These are phyloP conservation scores for Troides aeacus DNA, from an alignment of 2,888 invertebrate species.

Conservation along the genomic window DNA sequence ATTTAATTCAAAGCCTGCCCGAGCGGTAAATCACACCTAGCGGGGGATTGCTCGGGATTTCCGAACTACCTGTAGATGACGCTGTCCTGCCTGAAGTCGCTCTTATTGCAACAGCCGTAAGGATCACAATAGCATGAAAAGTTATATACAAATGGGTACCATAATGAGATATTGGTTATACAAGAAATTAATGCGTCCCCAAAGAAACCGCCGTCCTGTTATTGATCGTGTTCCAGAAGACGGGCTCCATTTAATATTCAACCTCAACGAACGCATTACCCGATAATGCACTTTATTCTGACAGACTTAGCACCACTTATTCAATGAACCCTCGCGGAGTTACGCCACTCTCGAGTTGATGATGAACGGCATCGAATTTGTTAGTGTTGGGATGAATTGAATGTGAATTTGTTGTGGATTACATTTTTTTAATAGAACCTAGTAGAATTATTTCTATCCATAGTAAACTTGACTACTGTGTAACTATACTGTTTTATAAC, in stretches of 20 bases:
- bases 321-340: neutral
- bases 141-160: conserved; percentile 37
- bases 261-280: neutral
- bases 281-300: conserved; percentile 20
- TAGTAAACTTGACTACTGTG: too few species aligned
- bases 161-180: conserved; percentile 47
- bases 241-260: conserved; percentile 10
- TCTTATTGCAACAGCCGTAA: conserved; percentile 32
- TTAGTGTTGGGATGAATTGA: conserved; percentile 16
- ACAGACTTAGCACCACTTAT: neutral
- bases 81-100: conserved; percentile 29
- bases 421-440: neutral
- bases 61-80: conserved; percentile 28
- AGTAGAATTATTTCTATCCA: too few species aligned
- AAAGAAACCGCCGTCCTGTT: conserved; percentile 32
- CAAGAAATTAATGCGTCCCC: conserved; percentile 44
- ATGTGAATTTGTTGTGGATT: conserved; percentile 8
- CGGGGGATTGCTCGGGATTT: conserved; percentile 33
- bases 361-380: conserved; percentile 16
- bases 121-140: conserved; percentile 28
- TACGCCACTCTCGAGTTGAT: neutral
- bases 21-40: conserved; percentile 47
- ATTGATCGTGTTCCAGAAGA: conserved; percentile 27
- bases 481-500: too few species aligned
- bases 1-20: conserved; percentile 43